Evolutionary conservation across 1,140 invertebrate species (phyloP).

Genomic region (Listronotus bonariensis): DNA sequence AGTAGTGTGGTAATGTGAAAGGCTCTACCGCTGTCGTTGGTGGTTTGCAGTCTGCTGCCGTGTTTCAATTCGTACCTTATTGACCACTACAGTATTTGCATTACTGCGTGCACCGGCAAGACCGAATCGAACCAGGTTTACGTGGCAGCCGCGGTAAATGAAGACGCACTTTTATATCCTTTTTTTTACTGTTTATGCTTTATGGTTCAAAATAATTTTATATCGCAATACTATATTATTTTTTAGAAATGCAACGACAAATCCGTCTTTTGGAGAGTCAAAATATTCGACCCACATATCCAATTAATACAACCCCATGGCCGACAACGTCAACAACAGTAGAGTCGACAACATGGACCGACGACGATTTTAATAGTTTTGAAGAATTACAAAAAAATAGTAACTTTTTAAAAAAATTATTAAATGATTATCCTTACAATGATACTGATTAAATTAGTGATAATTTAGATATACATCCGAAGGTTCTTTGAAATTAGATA

Average conservation of each 20-base stretch:
- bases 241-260: slow-evolving; percentile 30
- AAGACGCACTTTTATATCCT: no score
- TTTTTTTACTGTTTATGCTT: background rate
- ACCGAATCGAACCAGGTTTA: no score
- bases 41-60: no score
- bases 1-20: no score
- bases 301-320: background rate
- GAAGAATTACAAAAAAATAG: slow-evolving; percentile 15
- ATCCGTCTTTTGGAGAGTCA: slow-evolving; percentile 21
- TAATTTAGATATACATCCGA: no score
- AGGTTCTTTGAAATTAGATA: no score
- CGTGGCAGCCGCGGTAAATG: no score
- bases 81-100: no score
- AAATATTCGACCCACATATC: background rate
- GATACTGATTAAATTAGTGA: slow-evolving; percentile 1
- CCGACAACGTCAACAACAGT: background rate
- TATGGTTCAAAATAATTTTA: background rate
- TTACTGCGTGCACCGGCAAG: no score
- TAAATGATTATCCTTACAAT: slow-evolving; percentile 12
- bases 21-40: no score
- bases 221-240: background rate
- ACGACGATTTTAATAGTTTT: slow-evolving; percentile 25
- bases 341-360: slow-evolving; percentile 7
- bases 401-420: slow-evolving; percentile 14
- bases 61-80: background rate